Base-by-base conservation (phyloP, 2,797 vertebrate species). In the Huso huso region DNA sequence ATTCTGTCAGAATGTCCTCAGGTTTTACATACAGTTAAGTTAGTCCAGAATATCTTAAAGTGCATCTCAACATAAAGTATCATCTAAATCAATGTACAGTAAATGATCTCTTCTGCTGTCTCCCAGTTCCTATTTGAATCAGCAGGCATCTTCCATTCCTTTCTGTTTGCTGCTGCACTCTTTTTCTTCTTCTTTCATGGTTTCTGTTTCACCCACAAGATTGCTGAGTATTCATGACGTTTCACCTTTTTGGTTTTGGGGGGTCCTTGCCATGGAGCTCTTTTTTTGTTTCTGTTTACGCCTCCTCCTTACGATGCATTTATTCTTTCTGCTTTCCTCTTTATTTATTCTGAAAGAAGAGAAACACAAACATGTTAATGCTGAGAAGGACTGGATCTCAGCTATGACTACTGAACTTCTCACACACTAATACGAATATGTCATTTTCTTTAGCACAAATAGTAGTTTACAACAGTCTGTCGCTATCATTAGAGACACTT, bases 241-340 rank as follows among this genome's bases (percentile, higher is more conserved):
- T 12, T 48, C 61, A 8, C 8, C 4, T 37, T 15, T 37, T 62
- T 7, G 18, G 37, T 23, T 62, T 18, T 37, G 69, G 52, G 1
- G 63, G 12, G 51, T 61, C 55, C 63, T 70, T 62, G 65, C 18
- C 11, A 58, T 53, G 48, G 49, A 6, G 23, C 61, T 55, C 53
- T 55, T 67, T 70, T 0, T 64, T 48, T 60, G 69, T 8, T 65
- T 51, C 68, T 70, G 72, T 52, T 55, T 68, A 59, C 79, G 74
- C 61, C 69, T 78, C 68, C 60, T 76, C 68, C 66, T 76, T 68
- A 71, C 78, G 61, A 88, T 61, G 62, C 89, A 91, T 48, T 58
- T 48, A 48, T 66, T 83, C 15, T 37, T 66, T 61, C 84, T 70
- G 6, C 70, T 74, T 18, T 75, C 75, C 55, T 75, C 1, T 7